Evolutionary conservation across 2,113 vertebrate genomes (phyloP), one percentile per base, ranked within the genome.

Genomic region (Syrmaticus mikado): DNA sequence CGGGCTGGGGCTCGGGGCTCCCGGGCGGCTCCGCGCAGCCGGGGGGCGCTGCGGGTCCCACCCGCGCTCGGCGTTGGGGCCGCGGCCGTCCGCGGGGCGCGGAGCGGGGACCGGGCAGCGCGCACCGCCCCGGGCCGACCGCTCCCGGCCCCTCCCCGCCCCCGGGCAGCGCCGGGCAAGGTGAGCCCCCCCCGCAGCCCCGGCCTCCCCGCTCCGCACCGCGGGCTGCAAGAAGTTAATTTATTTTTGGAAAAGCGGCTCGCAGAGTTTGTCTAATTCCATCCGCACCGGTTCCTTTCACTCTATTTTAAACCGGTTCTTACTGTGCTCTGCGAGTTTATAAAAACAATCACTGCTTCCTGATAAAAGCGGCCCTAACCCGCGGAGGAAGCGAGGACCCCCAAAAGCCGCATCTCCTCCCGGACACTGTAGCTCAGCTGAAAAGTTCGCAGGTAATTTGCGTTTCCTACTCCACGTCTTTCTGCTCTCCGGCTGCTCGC

Each of bases 141-240:
- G 10, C 27, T 28, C 36, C 46, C 45, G 16, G 27, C 6, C 32
- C 13, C 38, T 6, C 48, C 38, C 14, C 21, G 8, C 10, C 6
- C 57, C 57, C 32, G 18, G 32, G 18, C 57, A 53, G 52, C 52
- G 84, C 70, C 40, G 58, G 61, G 72, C 55, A 19, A 82, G 72
- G 91, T 66, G 53, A 53, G 79, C 18, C 45, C 11, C 32, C 52
- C 65, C 40, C 10, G 36, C 45, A 60, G 46, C 66, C 66, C 58
- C 43, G 60, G 72, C 46, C 55, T 55, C 55, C 84, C 55, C 53
- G 27, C 25, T 25, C 64, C 90, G 76, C 87, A 70, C 73, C 57
- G 43, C 96, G 95, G 94, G 92, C 95, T 92, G 93, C 87, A 96
- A 97, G 93, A 96, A 96, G 96, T 96, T 96, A 97, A 96, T 89